Conservation (phyloP, 53 echinoderm and acorn worm genomes). For the Apostichopus leukothele region DNA sequence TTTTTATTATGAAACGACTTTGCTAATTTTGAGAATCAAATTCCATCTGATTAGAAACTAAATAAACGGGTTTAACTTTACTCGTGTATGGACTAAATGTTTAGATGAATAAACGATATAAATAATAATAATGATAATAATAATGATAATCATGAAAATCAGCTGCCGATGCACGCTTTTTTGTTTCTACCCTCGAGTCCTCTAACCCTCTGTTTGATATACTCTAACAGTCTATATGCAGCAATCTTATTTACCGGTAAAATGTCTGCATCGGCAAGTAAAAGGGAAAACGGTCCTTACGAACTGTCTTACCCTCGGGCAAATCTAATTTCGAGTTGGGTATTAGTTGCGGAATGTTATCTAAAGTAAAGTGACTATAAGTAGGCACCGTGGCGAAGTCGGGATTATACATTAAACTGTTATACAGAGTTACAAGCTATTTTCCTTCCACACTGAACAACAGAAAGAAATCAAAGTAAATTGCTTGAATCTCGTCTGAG, state of each 20-base stretch:
- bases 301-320: slow-evolving; percentile 23
- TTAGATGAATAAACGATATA: too few relatives aligned
- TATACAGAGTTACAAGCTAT: neutral
- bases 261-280: slow-evolving; percentile 1
- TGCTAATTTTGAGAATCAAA: too few relatives aligned
- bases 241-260: slow-evolving; percentile 27
- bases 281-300: slow-evolving; percentile 27
- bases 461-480: neutral
- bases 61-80: too few relatives aligned
- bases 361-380: neutral
- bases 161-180: too few relatives aligned
- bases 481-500: neutral
- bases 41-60: too few relatives aligned
- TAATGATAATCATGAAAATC: too few relatives aligned
- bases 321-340: slow-evolving; percentile 41
- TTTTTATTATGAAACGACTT: too few relatives aligned
- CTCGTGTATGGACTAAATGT: too few relatives aligned
- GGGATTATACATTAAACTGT: neutral
- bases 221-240: slow-evolving; percentile 3
- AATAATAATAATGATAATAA: too few relatives aligned
- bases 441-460: neutral
- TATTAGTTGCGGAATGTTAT: slow-evolving; percentile 8
- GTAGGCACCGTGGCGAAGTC: neutral
- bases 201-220: neutral
- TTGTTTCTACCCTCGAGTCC: too few relatives aligned